Percentiles rank a stretch among this genome's conserved stretches.
Conservation (phyloP, 2,888 invertebrate species). For the Tyria jacobaeae region DNA sequence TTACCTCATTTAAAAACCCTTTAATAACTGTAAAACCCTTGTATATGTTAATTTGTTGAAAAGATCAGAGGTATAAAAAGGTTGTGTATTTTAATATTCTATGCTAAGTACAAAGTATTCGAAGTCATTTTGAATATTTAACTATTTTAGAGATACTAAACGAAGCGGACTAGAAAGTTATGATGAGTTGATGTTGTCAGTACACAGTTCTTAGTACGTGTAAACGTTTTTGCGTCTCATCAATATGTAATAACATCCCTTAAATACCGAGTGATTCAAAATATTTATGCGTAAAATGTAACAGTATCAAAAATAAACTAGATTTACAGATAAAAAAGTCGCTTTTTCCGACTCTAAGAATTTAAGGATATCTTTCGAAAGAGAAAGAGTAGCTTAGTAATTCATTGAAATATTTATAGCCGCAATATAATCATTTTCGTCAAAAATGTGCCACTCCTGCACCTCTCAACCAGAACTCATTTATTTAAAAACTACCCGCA, state of each 20-base stretch:
- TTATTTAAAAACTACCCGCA: constrained; percentile 76
- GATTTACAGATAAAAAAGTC: neutral
- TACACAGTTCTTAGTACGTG: constrained; percentile 23
- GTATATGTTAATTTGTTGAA: constrained; percentile 5
- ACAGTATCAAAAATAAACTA: too few relatives aligned
- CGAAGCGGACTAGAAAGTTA: constrained; percentile 17
- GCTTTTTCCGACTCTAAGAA: constrained; percentile 65
- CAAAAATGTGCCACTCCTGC: constrained; percentile 41
- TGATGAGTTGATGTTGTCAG: constrained; percentile 17
- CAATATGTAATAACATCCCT: too few relatives aligned
- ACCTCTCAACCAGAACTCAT: constrained; percentile 40
- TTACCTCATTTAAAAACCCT: constrained; percentile 3
- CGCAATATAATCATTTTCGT: constrained; percentile 62
- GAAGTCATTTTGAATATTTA: neutral
- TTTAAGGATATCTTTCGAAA: constrained; percentile 74
- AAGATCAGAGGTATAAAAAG: constrained; percentile 4
- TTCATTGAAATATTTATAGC: constrained; percentile 74
- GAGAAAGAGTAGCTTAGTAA: constrained; percentile 67
- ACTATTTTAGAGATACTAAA: constrained; percentile 25
- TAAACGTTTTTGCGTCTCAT: constrained; percentile 26
- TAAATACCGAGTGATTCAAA: too few relatives aligned
- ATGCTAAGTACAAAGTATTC: constrained; percentile 7
- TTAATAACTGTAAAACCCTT: constrained; percentile 4
- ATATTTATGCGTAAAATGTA: too few relatives aligned
- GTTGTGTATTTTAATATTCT: constrained; percentile 10